Base-by-base conservation (phyloP, 2,888 invertebrate species). In the Oxystoma pomonae region DNA sequence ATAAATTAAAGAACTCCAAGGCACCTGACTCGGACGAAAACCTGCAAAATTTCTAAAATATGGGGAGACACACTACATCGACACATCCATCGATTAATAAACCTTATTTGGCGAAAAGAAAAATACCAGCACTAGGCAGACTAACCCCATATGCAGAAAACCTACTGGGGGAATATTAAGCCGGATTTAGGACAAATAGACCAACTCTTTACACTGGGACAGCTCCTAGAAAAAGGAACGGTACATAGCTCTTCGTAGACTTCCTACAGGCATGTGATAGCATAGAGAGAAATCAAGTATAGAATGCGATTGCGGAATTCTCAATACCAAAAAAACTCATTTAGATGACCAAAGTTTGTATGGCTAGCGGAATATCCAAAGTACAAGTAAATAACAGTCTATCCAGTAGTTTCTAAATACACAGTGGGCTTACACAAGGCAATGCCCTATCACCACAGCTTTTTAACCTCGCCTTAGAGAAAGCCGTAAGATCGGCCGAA, bases 1-100 rank as follows among this genome's bases (percentile, higher is more conserved):
- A n/a, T 20, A 57, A 57, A 57, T 20, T 57, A 57, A 57, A 57
- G 57, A 57, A 20, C 17, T 57, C 12, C 21, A 57, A 57, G 57
- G 21, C 19, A 57, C 19, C 57, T 57, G 57, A n/a, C 19, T 57
- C 17, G 20, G 57, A 57, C 20, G 9, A 20, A 9, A 19, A 57
- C 57, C 20, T 16, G 20, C 21, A 12, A 20, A 57, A 57, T 57
- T 57, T 20, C 17, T 9, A 57, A 19, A 57, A 20, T 17, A 17
- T 20, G 19, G 19, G 20, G 57, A 20, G 21, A 20, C n/a, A n/a
- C n/a, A n/a, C n/a, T n/a, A 57, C 19, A n/a, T 19, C 16, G 19
- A 19, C 17, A 17, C 3, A 12, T 57, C 21, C 20, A 9, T 7
- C 16, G 20, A 57, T 7, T 57, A 55, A 55, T 55, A 17, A 55